Evolutionary conservation across 1,140 invertebrate species (phyloP), one percentile per base, ranked within the genome.

Genomic region (Agraylea sexmaculata): DNA sequence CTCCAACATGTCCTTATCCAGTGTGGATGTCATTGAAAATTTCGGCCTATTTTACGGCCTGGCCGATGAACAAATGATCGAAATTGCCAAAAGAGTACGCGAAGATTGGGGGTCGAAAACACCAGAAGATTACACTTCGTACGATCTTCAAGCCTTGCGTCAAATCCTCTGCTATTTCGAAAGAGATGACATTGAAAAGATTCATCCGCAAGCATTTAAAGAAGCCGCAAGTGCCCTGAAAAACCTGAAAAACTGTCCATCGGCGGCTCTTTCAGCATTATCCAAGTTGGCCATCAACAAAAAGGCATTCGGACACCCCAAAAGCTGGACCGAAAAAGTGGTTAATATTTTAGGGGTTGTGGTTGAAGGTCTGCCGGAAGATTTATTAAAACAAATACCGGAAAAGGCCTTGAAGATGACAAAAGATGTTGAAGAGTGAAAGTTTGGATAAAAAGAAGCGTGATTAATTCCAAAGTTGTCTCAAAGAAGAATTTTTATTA

Each of bases 141-240:
- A 63, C 23, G 68, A 71, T 53, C 47, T 71, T 25, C 52, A 31
- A 22, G 63, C 64, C 2, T 44, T 71, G 6, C 49, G 56, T 40
- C 61, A 70, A 45, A 64, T 71, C 23, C 37, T 71, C 3, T 71
- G 69, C 43, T 60, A 54, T 5, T 69, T 68, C 34, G 66, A 69
- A 18, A 49, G 46, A 13, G 59, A 56, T 23, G 59, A 64, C 35
- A 67, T 70, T 23, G 48, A 52, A 7, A 53, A 54, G 20, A 69
- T 71, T 27, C 63, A 65, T 43, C 57, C 68, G 2, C 43, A 55
- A 20, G 58, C 62, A 0, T 71, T 65, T 36, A 65, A 52, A 49
- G 64, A 64, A 42, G 59, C 66, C 5, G 59, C 65, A 2, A 13
- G 42, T 1, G 35, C 55, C 2, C 53, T 70, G 19, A 56, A 60